Base-by-base conservation (phyloP, 2,888 invertebrate genomes). In the Cecidostiba fungosa region DNA sequence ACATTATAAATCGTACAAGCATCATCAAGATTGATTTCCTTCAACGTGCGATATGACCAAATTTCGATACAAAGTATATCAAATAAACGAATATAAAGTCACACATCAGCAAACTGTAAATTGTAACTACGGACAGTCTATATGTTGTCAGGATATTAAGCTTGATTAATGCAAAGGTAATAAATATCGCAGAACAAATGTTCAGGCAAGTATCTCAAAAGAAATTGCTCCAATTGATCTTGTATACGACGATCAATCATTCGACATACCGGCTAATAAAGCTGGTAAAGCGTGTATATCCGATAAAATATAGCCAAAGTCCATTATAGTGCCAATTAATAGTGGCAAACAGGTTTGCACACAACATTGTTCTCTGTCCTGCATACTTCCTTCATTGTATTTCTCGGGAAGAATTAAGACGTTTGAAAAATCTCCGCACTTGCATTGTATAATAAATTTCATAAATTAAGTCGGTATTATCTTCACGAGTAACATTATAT, bases 311-410 rank as follows among this genome's bases (percentile, higher is more conserved):
- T 59, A 72, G 39, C 16, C 16, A 36, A 72, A 70, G 16, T 39
- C 70, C 16, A 54, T 80, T 81, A 81, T 32, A 23, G 70, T 23
- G 47, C n/a, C 74, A 81, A 81, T 81, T 81, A 81, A 81, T 81
- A 47, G 74, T 23, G 16, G 47, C 32, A 32, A 80, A 81, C 81
- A 59, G 59, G 36, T 70, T 81, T 73, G 26, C 39, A 32, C 73
- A 6, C 8, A 12, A 66, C 29, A 66, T 66, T 66, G 29, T 66
- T 66, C 16, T 26, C 29, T 29, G 0, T 66, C n/a, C 16, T 26
- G 54, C n/a, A 29, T 66, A 29, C 29, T 54, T 54, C 6, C n/a
- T 5, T 54, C 43, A 43, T 12, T 43, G 43, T 43, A 12, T 12
- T 43, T 43, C 43, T 43, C 43, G 12, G 10, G 12, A 43, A 43